These are phyloP conservation scores for Aspidiotus rigidus DNA, from an alignment of 2,888 invertebrate species.

Conservation along the genomic window DNA sequence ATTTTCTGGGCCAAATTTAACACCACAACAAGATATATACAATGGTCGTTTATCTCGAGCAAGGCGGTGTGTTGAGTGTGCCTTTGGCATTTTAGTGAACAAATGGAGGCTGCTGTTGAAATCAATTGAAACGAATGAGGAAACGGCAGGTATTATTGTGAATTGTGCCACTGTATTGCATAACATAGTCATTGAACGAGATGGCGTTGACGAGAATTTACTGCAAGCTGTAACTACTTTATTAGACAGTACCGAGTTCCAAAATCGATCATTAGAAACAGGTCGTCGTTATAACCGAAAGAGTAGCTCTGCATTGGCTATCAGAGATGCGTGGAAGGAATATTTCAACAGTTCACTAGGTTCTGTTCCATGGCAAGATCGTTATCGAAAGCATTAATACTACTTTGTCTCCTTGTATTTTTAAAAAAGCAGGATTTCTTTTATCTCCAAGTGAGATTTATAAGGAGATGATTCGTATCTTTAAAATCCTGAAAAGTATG, in stretches of 20 bases:
- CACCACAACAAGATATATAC: neutral
- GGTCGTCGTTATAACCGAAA: neutral
- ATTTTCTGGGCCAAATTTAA: constrained; percentile 6
- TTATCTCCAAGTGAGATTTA: neutral
- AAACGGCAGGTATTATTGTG: neutral
- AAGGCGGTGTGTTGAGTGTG: constrained; percentile 18
- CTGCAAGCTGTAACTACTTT: neutral
- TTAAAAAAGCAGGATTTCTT: neutral
- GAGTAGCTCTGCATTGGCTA: neutral
- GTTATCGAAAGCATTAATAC: neutral
- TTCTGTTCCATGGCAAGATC: neutral
- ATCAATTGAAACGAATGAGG: neutral
- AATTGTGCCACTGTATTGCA: constrained; percentile 12
- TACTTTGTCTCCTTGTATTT: neutral
- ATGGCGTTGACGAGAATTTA: constrained; percentile 10
- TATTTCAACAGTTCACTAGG: neutral
- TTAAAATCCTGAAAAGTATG: neutral
- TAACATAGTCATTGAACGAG: constrained; percentile 11
- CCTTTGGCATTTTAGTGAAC: constrained; percentile 8
- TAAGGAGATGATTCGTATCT: neutral
- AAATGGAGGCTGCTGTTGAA: constrained; percentile 10
- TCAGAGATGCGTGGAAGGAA: neutral
- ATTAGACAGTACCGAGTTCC: neutral
- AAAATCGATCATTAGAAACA: neutral
- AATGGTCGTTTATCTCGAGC: constrained; percentile 12